A percentile compares a stretch with the other conserved stretches of the same genome.
phyloP scores from a whole-genome alignment of 2,888 invertebrate genomes.

The Entomobrya proxima region DNA sequence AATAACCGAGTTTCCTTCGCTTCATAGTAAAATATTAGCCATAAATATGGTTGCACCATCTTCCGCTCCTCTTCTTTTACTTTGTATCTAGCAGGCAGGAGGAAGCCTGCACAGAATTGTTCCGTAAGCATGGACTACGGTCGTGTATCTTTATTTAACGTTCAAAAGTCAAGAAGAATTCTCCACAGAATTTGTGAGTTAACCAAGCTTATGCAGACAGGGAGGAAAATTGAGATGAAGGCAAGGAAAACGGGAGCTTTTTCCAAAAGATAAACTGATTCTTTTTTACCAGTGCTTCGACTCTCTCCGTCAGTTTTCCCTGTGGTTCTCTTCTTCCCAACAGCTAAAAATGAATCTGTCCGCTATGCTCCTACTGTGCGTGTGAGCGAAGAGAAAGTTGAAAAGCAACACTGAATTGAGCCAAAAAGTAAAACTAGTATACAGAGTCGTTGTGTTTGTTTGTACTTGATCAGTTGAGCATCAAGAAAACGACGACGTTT shows the following conservation, averaged over 20 bases:
- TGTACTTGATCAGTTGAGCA: slow-evolving; percentile 41
- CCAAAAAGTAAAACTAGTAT: not conserved
- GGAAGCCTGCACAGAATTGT: not conserved
- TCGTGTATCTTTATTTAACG: slow-evolving; percentile 1
- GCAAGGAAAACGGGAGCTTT: slow-evolving; percentile 14
- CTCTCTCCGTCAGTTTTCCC: slow-evolving; percentile 45
- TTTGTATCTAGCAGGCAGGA: too few relatives aligned
- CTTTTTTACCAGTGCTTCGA: slow-evolving; percentile 37
- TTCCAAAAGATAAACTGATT: slow-evolving; percentile 48
- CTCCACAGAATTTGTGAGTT: slow-evolving; percentile 14
- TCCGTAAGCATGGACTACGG: not conserved
- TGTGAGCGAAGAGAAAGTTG: not conserved
- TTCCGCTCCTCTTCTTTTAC: too few relatives aligned
- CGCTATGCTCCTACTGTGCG: slow-evolving; percentile 11
- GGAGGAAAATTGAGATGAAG: slow-evolving; percentile 12
- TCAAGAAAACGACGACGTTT: not conserved
- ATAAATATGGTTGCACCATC: not conserved
- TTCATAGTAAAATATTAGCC: not conserved
- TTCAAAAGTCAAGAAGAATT: slow-evolving; percentile 10
- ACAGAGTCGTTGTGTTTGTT: not conserved
- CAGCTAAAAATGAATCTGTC: slow-evolving; percentile 35
- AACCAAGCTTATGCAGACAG: slow-evolving; percentile 16
- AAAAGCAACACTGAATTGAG: not conserved
- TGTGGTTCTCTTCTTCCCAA: slow-evolving; percentile 41
- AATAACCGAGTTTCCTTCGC: not conserved